These are phyloP conservation scores for Quiscalus mexicanus DNA, from an alignment of 2,113 vertebrate genomes.

Conservation along the genomic window DNA sequence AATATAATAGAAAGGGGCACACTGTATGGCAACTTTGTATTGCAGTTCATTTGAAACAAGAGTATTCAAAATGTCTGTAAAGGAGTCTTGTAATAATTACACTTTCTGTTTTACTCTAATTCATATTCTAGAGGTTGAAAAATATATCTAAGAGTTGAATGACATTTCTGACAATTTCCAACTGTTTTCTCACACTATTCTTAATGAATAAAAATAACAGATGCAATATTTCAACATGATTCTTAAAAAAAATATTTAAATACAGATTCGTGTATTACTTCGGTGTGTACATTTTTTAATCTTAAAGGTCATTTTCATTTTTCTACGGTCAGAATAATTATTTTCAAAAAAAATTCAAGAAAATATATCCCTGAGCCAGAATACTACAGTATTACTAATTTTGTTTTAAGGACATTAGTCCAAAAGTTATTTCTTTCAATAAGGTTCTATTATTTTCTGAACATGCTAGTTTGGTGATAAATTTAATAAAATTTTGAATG, in stretches of 20 bases:
- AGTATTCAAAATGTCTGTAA: conserved; percentile 60
- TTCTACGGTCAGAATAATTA: background rate
- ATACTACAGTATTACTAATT: background rate
- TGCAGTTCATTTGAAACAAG: conserved; percentile 66
- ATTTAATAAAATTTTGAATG: background rate
- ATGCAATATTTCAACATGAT: background rate
- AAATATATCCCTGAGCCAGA: background rate
- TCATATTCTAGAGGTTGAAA: conserved; percentile 41
- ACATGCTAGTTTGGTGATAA: background rate
- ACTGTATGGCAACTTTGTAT: conserved; percentile 52
- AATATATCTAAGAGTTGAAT: conserved; percentile 32
- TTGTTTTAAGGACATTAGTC: background rate
- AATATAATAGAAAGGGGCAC: conserved; percentile 66
- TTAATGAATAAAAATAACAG: conserved; percentile 31
- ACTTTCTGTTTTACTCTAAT: conserved; percentile 40
- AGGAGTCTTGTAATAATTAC: conserved; percentile 54
- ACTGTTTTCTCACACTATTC: background rate
- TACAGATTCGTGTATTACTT: background rate
- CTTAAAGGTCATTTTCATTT: background rate
- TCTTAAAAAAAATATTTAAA: background rate
- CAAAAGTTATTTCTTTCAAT: background rate
- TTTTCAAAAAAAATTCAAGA: background rate
- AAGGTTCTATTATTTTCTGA: background rate
- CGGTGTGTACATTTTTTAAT: background rate
- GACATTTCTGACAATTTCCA: conserved; percentile 49